Base-by-base conservation (phyloP, 1,140 invertebrate species). In the Rhopalosiphum padi region DNA sequence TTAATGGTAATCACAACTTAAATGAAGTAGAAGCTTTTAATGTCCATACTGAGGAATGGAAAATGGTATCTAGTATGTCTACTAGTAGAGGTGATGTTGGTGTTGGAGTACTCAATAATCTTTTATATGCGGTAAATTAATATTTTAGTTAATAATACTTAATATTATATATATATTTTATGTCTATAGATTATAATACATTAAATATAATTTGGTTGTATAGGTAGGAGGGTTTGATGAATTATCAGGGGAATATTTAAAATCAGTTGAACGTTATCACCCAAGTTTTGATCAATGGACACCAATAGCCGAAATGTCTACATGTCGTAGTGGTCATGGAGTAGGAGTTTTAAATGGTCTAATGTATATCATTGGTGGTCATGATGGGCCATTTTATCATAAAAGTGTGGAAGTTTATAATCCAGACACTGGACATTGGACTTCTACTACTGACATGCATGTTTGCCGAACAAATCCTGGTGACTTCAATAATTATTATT, bases 221-320 rank as follows among this genome's bases (percentile, higher is more conserved):
- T 95, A 96, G 96, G 97, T 99, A 93, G 98, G 98, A 43, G 98
- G 98, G 9, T 99, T 99, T 96, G 98, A 99, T 96, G 98, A 98
- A 89, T 97, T 97, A 90, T 98, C 97, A 89, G 96, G 98, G 85
- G 98, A 98, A 95, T 99, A 98, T 95, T 95, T 99, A 41, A 97
- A 97, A 94, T 98, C 97, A 51, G 98, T 99, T 30, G 98, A 99
- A 96, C 97, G 97, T 94, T 99, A 99, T 95, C 97, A 98, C 95
- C 97, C 98, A 0, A 97, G 97, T 94, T 96, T 96, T 53, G 98
- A 99, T 96, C 96, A 96, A n/a, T 99, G 98, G 98, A 96, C 96
- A 93, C 94, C 96, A 53, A 97, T 98, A 1, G 96, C 97, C 11
- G 98, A 99, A 94, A 99, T 99, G 99, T 97, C 97, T 30, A 98